Percentiles rank a stretch among this genome's conserved stretches.
These are phyloP conservation scores for Numenius phaeopus DNA, from an alignment of 2,797 vertebrate genomes.

Conservation along the genomic window DNA sequence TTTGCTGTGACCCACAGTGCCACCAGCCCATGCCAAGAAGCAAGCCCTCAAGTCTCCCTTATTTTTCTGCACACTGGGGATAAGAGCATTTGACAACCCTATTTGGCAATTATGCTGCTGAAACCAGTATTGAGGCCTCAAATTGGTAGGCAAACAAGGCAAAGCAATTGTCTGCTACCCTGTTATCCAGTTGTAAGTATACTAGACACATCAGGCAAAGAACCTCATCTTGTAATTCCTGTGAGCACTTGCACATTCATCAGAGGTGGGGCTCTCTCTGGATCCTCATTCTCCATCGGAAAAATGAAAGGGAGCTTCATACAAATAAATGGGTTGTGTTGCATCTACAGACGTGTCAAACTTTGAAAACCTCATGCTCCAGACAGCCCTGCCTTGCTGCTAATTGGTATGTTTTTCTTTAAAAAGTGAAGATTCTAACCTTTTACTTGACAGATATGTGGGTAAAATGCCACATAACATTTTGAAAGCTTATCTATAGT, in stretches of 20 bases:
- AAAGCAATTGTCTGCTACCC: background rate
- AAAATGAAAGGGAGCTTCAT: background rate
- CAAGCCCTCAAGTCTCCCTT: background rate
- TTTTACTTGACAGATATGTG: slow-evolving; percentile 81
- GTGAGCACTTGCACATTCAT: background rate
- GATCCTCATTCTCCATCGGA: background rate
- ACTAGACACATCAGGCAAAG: background rate
- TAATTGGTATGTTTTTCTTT: slow-evolving; percentile 81
- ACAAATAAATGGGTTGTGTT: background rate
- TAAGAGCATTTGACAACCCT: background rate
- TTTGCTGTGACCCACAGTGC: background rate
- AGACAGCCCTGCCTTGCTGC: slow-evolving; percentile 56
- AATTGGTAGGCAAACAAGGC: background rate
- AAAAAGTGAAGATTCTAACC: slow-evolving; percentile 82
- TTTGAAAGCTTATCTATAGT: slow-evolving; percentile 79
- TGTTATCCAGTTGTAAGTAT: accelerated
- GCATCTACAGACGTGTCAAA: slow-evolving; percentile 40
- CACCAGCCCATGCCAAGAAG: background rate
- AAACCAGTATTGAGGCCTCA: background rate
- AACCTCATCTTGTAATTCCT: background rate
- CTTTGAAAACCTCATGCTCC: slow-evolving; percentile 42
- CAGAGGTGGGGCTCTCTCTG: background rate
- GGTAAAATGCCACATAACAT: slow-evolving; percentile 80
- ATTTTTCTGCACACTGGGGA: background rate
- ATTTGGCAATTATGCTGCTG: background rate